Evolutionary conservation across 2,113 vertebrate genomes (phyloP), one percentile per base, ranked within the genome.

Genomic region (Seriola quinqueradiata): DNA sequence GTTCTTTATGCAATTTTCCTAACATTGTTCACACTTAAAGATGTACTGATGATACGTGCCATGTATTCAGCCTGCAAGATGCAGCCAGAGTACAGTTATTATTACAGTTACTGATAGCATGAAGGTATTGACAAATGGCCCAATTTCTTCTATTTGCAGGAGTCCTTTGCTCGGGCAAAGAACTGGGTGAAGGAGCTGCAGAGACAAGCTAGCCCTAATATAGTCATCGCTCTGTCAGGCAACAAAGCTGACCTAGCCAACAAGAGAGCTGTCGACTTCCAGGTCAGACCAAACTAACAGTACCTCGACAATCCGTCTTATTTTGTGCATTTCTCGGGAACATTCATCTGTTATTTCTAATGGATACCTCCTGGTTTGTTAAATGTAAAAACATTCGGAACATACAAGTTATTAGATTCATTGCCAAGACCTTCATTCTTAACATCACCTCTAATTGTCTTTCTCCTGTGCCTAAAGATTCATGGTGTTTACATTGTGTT

Each of bases 131-230:
- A 87, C 71, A 75, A 36, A 57, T 75, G 13, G 8, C 8, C 14
- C 38, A 4, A 0, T 76, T 61, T 54, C 25, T 73, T 82, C 7
- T 67, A 5, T 78, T 70, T 94, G 89, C 91, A 99, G 98, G 98
- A 99, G 82, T 99, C 98, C 16, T 99, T 99, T 96, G 96, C 97
- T 59, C 96, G 98, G 94, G 98, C 98, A 66, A 99, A 99, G 95
- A 99, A 98, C 89, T 99, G 98, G 98, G 98, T 99, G 90, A 99
- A 99, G 95, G 98, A 99, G 93, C 96, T 99, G 87, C 98, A 99
- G 93, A 96, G 97, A 92, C 98, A 99, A 97, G 98, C 98, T 82
- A 99, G 98, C 88, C 98, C 98, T 75, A 99, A 97, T 87, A 99
- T 99, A 90, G 98, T 99, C 93, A 99, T 99, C 90, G 98, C 97